Base-by-base conservation (phyloP, 2,888 invertebrate genomes). In the Nomada lathburiana region DNA sequence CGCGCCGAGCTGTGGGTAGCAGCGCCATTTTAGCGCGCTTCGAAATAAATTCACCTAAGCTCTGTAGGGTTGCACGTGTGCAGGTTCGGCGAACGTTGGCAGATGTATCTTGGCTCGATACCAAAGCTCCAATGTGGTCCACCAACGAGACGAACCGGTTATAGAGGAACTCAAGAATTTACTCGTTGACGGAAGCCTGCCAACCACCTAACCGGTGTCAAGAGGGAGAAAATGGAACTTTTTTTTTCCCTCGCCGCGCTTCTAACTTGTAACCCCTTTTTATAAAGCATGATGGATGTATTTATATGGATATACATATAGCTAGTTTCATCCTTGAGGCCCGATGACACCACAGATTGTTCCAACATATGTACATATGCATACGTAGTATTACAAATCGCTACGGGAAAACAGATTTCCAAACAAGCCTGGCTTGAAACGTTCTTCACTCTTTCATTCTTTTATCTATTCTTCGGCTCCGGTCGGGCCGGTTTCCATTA, bases 61-160 rank as follows among this genome's bases (percentile, higher is more conserved):
- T 9, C 36, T 5, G 36, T 36, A 36, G 0, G 64, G 36, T 23
- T 63, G 42, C 44, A 59, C 52, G 60, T 68, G 67, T 52, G 69
- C 67, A 42, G 70, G 68, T 62, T 53, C 53, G 23, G 73, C 44
- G 73, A 91, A 87, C 76, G 87, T 86, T 87, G 89, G 89, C 89
- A 89, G 88, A 91, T 91, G 89, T 91, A 90, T 88, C 87, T 91
- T 92, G 92, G 92, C 92, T 89, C 80, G 81, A 71, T 76, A 90
- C 89, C 92, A 92, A 89, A 84, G 85, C 89, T 90, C 86, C 91
- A 92, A 92, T 91, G 90, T 90, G 91, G 91, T 90, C 90, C 90
- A 88, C 90, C 89, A 90, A 90, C 88, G 87, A 85, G 80, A 82
- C 79, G 79, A 55, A 59, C 63, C 75, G 59, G 57, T 81, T 62